Evolutionary conservation across 37 sponge, comb jelly and placozoan species (phyloP).

Genomic region (Cliona cf. orientalis): DNA sequence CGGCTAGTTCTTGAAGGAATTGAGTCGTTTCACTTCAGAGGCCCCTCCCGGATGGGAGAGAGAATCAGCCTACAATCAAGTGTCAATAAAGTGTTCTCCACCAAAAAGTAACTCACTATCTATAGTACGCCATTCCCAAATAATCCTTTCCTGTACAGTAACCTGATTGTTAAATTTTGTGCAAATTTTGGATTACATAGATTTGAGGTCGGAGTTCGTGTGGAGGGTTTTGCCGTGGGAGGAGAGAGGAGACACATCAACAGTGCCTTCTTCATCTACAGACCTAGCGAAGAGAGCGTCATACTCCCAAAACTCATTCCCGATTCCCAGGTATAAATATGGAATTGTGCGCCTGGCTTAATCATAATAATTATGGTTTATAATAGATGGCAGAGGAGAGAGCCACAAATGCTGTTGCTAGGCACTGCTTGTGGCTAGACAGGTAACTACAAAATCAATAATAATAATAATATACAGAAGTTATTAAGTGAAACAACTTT

Average conservation of each 20-base stretch:
- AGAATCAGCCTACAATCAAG: conserved; percentile 33
- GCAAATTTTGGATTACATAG: too few species aligned
- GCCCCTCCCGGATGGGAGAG: conserved; percentile 54
- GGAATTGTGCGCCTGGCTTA: neutral
- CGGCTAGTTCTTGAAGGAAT: conserved; percentile 22
- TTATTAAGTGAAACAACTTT: neutral
- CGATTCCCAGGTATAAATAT: conserved; percentile 10
- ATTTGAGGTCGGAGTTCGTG: conserved; percentile 63
- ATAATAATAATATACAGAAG: neutral
- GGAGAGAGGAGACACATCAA: conserved; percentile 57
- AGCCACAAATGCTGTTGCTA: conserved; percentile 49
- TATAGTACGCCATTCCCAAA: too few species aligned
- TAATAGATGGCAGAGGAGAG: conserved; percentile 39
- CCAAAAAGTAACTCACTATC: conserved; percentile 5
- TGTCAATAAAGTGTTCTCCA: conserved; percentile 61
- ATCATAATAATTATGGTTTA: neutral
- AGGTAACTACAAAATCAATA: neutral
- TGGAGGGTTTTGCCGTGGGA: conserved; percentile 43
- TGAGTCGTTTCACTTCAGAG: conserved; percentile 51
- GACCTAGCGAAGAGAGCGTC: neutral
- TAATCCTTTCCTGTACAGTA: too few species aligned
- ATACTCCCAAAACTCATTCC: conserved; percentile 21
- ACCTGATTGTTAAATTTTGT: too few species aligned
- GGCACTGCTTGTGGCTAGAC: conserved; percentile 54
- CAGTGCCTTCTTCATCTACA: conserved; percentile 49